Evolutionary conservation across 2,113 vertebrate species (phyloP), one percentile per base, ranked within the genome.

Genomic region (Xenopus tropicalis): DNA sequence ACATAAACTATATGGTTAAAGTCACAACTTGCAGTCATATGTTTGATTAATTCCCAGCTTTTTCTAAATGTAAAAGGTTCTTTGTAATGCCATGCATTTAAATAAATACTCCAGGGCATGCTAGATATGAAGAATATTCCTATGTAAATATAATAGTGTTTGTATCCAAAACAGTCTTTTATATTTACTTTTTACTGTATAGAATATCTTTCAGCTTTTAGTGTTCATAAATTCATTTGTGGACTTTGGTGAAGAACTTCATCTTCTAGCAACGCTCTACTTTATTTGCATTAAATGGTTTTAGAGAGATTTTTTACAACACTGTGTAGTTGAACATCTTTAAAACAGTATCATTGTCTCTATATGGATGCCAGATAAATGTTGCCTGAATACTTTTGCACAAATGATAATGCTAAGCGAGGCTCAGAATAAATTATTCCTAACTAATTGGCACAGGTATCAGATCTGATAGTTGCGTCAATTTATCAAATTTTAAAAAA

Each of bases 1-100:
- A 75, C 74, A 81, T 82, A 83, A 86, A 80, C 81, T 79, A 51
- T 52, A 71, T 4, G 70, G 51, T 81, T 74, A 77, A 69, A 88
- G 82, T 83, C 77, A 77, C 74, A 83, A 79, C 84, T 88, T 85
- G 80, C 80, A 88, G 78, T 82, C 77, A 72, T 80, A 82, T 79
- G 78, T 78, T 79, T 79, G 85, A 81, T 82, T 88, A 86, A 86
- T 84, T 51, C 57, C 44, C 62, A 24, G 42, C 56, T 29, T 56
- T 19, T 57, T 20, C 19, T 14, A 24, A 25, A 56, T 72, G 11
- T 57, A 58, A 66, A 57, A 58, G 51, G 21, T 14, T 66, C 62
- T 66, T 72, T 66, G 62, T 58, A 44, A 44, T 14, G n/a, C 17
- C 16, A 51, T 56, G 11, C 13, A 65, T 64, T 22, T 64, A 3